phyloP scores from a whole-genome alignment of 2,113 vertebrate species.

The Tachysurus fulvidraco region DNA sequence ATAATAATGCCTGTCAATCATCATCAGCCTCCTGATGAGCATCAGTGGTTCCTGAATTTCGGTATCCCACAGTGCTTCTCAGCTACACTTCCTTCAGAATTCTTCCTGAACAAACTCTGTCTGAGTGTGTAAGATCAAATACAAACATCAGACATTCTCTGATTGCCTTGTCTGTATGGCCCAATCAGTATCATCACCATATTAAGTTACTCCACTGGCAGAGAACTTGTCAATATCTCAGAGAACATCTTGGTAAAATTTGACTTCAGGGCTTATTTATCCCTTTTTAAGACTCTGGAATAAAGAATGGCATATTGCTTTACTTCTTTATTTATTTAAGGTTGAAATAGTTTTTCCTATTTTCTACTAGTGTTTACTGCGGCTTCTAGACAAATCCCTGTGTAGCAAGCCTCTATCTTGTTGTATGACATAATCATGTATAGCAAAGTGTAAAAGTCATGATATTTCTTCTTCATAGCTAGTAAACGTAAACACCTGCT shows the following conservation, averaged over 20 bases:
- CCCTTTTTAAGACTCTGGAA: not conserved
- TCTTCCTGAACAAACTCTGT: conserved; percentile 30
- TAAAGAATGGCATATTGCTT: not conserved
- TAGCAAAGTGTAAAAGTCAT: not conserved
- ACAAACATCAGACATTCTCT: conserved; percentile 27
- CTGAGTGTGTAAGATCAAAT: not conserved
- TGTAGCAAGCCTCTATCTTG: not conserved
- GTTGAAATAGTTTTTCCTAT: too few relatives aligned
- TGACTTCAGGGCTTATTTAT: not conserved
- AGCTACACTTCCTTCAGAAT: conserved; percentile 14
- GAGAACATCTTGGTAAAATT: not conserved
- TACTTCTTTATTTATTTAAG: not conserved
- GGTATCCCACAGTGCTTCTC: conserved; percentile 35
- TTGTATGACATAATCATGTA: not conserved
- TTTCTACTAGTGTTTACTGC: not conserved
- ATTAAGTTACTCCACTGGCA: conserved; percentile 8
- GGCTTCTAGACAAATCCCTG: not conserved
- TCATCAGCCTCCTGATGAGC: conserved; percentile 55
- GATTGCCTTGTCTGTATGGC: conserved; percentile 27
- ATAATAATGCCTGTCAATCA: conserved; percentile 60
- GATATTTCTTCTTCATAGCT: not conserved
- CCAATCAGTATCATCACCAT: not conserved
- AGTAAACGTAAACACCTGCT: not conserved
- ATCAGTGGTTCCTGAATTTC: conserved; percentile 42
- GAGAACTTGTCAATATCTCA: conserved; percentile 15